Conservation (phyloP, 92 coral and sea anemone species). For the Muricea muricata region DNA sequence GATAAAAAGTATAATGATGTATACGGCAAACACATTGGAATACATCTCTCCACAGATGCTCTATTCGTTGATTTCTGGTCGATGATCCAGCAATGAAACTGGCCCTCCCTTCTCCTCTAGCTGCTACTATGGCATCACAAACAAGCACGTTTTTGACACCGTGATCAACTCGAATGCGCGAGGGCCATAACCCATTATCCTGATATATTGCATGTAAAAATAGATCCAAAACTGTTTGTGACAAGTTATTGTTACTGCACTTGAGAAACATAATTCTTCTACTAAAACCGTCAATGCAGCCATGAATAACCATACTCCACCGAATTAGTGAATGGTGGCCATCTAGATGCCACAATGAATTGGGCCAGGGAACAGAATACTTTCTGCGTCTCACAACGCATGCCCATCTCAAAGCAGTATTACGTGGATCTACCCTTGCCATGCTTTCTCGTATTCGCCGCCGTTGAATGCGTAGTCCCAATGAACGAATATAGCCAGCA, state of each 20-base stretch:
- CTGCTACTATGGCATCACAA: too few relatives aligned
- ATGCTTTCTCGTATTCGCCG: neutral
- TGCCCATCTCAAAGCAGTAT: constrained; percentile 17
- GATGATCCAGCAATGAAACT: constrained; percentile 32
- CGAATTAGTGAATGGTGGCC: constrained; percentile 24
- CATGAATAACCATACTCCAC: constrained; percentile 77
- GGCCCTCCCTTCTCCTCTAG: constrained; percentile 64
- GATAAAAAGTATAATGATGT: constrained; percentile 65
- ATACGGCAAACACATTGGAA: constrained; percentile 60
- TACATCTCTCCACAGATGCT: too few relatives aligned
- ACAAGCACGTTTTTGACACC: neutral
- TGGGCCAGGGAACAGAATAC: too few relatives aligned
- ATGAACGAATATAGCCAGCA: constrained; percentile 16
- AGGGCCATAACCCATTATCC: constrained; percentile 68
- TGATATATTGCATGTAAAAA: constrained; percentile 54
- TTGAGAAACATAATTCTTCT: constrained; percentile 67
- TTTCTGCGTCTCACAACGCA: neutral
- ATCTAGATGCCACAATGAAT: too few relatives aligned
- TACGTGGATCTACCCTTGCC: constrained; percentile 1
- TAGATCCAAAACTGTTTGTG: constrained; percentile 52
- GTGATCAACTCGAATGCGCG: constrained; percentile 64
- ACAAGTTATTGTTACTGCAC: constrained; percentile 60
- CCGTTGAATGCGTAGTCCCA: neutral
- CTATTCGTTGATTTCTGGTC: neutral
- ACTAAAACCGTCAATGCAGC: too few relatives aligned